Percentiles rank a stretch among this genome's conserved stretches.
These are phyloP conservation scores for Smithornis capensis DNA, from an alignment of 2,113 vertebrate genomes.

Conservation along the genomic window DNA sequence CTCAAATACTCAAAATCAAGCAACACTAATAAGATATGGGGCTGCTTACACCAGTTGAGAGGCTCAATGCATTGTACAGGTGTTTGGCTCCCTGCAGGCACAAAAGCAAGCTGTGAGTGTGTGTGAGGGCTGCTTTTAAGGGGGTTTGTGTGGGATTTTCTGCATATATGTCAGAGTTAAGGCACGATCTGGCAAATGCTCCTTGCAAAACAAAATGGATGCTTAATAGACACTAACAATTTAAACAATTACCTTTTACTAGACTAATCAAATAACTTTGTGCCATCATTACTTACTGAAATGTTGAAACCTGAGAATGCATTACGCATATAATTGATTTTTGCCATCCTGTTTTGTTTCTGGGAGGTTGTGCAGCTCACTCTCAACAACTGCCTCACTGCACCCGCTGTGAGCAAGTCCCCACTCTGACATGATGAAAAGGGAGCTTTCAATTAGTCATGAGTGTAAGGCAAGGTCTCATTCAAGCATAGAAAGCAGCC, in stretches of 20 bases:
- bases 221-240: neutral
- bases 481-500: neutral
- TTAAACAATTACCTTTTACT: neutral
- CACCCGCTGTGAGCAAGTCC: rapidly evolving
- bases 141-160: neutral
- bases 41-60: neutral
- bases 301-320: neutral
- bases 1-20: neutral
- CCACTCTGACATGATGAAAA: rapidly evolving
- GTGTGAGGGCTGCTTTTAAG: rapidly evolving
- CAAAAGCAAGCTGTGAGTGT: rapidly evolving
- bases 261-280: neutral
- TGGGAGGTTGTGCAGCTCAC: rapidly evolving
- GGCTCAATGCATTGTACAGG: rapidly evolving
- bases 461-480: neutral
- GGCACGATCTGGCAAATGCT: neutral
- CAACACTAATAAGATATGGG: rapidly evolving
- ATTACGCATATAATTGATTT: neutral
- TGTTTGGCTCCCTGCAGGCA: neutral
- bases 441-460: neutral
- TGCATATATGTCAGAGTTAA: rapidly evolving
- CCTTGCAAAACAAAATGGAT: neutral
- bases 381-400: neutral
- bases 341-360: neutral
- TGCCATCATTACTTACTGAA: neutral